A percentile compares a stretch with the other conserved stretches of the same genome.
phyloP scores from a whole-genome alignment of 2,888 invertebrate genomes.

The Hirtodrosophila cameraria region DNA sequence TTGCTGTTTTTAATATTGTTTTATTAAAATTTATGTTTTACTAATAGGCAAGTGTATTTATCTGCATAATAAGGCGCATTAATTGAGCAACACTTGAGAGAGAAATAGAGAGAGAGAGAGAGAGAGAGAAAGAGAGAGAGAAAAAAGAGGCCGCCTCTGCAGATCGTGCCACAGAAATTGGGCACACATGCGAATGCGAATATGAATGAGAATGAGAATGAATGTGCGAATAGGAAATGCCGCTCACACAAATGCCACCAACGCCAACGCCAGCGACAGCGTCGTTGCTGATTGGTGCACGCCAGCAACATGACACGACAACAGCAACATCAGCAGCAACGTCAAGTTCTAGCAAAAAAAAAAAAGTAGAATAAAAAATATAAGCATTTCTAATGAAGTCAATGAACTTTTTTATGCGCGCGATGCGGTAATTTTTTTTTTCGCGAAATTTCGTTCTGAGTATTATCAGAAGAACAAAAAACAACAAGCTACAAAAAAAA shows the following conservation, averaged over 20 bases:
- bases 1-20: slow-evolving; percentile 28
- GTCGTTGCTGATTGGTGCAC: slow-evolving; percentile 75
- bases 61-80: slow-evolving; percentile 69
- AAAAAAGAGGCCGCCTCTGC: slow-evolving; percentile 48
- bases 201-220: slow-evolving; percentile 4
- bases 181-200: slow-evolving; percentile 33
- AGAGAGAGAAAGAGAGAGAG: slow-evolving; percentile 13
- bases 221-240: slow-evolving; percentile 48
- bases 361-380: slow-evolving; percentile 24
- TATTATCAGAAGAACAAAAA: slow-evolving; percentile 56
- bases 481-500: slow-evolving; percentile 43
- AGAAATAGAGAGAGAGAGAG: slow-evolving; percentile 7
- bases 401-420: slow-evolving; percentile 78
- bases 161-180: slow-evolving; percentile 48
- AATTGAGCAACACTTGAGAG: slow-evolving; percentile 51
- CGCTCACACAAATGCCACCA: slow-evolving; percentile 24
- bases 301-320: slow-evolving; percentile 52
- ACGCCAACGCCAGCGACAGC: slow-evolving; percentile 30
- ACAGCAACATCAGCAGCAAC: slow-evolving; percentile 39
- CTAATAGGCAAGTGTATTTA: slow-evolving; percentile 62
- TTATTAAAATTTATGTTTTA: slow-evolving; percentile 68
- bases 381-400: slow-evolving; percentile 69
- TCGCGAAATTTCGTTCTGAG: slow-evolving; percentile 61
- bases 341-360: slow-evolving; percentile 34
- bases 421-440: slow-evolving; percentile 78